Evolutionary conservation across 2,113 vertebrate genomes (phyloP).

Genomic region (human): GRCh38 chr2:84075501-84076000

Average conservation of each 20-base stretch:
- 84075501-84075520: neutral
- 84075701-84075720: neutral
- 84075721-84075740: neutral
- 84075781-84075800: neutral
- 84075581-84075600: neutral
- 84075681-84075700: neutral
- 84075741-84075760: neutral
- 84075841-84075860: neutral
- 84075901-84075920: neutral
- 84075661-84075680: neutral
- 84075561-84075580: neutral
- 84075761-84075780: neutral
- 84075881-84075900: neutral
- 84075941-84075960: neutral
- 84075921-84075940: neutral
- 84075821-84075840: neutral
- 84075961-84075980: neutral
- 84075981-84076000: neutral
- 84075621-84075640: neutral
- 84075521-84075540: neutral
- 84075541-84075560: neutral
- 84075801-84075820: slow-evolving; percentile 1
- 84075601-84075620: neutral
- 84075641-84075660: neutral
- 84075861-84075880: neutral